These are phyloP conservation scores for Chromis chromis DNA, from an alignment of 2,797 vertebrate genomes.

Conservation along the genomic window DNA sequence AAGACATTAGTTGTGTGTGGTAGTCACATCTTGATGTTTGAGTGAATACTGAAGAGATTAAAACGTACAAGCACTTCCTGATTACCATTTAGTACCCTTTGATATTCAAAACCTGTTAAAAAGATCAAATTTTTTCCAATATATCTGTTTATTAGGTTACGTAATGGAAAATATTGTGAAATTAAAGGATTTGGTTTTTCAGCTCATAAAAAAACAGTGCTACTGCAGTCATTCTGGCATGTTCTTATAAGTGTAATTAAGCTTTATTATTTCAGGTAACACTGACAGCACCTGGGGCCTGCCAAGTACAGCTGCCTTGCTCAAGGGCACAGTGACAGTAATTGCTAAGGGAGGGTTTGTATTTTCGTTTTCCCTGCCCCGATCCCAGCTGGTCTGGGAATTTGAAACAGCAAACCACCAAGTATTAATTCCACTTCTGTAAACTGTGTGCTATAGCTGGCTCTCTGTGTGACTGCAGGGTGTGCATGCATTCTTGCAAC, in stretches of 20 bases:
- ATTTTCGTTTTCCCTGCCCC: conserved; percentile 46
- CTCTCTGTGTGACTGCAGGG: neutral
- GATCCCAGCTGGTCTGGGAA: conserved; percentile 62
- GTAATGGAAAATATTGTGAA: conserved; percentile 29
- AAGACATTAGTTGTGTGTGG: conserved; percentile 24
- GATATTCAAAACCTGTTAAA: conserved; percentile 24
- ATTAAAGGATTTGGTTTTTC: conserved; percentile 11
- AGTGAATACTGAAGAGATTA: conserved; percentile 8
- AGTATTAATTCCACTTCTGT: conserved; percentile 51
- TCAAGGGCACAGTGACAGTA: conserved; percentile 52
- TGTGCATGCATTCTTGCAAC: neutral
- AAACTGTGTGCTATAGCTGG: conserved; percentile 20
- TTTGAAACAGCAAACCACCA: conserved; percentile 54
- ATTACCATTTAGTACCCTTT: conserved; percentile 37
- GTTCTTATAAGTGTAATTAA: conserved; percentile 6
- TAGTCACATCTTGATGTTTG: conserved; percentile 30
- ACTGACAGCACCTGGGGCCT: conserved; percentile 3
- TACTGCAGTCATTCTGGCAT: conserved; percentile 4
- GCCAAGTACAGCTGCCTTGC: conserved; percentile 55
- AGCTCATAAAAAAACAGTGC: conserved; percentile 1
- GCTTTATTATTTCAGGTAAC: conserved; percentile 36
- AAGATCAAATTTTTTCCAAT: conserved; percentile 5
- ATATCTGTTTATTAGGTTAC: conserved; percentile 15
- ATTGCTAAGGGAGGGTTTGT: conserved; percentile 35
- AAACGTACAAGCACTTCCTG: conserved; percentile 7